Percentiles rank a stretch among this genome's conserved stretches.
phyloP scores from a whole-genome alignment of 2,797 vertebrate genomes.

The Epinephelus malabaricus region DNA sequence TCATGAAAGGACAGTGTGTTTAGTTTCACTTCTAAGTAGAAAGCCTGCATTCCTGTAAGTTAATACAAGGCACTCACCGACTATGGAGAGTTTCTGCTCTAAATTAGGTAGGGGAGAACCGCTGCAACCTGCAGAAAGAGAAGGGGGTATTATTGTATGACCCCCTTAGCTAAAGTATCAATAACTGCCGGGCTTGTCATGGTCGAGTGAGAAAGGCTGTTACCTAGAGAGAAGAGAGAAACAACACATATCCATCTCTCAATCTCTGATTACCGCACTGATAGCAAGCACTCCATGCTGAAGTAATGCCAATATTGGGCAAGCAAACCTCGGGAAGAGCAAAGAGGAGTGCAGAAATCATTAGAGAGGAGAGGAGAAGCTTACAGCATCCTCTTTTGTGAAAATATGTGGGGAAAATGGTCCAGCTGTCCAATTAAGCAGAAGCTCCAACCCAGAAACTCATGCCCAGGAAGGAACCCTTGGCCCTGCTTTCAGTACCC shows the following conservation, averaged over 20 bases:
- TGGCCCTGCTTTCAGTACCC: slow-evolving; percentile 75
- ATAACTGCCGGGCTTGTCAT: slow-evolving; percentile 70
- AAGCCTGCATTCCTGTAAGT: slow-evolving; percentile 73
- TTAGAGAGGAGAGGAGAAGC: slow-evolving; percentile 36
- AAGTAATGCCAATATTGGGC: slow-evolving; percentile 60
- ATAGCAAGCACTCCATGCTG: slow-evolving; percentile 53
- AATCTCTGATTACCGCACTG: slow-evolving; percentile 71
- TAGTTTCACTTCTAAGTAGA: slow-evolving; percentile 63
- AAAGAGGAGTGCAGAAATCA: slow-evolving; percentile 32
- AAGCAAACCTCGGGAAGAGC: slow-evolving; percentile 17
- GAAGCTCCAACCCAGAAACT: slow-evolving; percentile 68
- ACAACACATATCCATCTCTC: slow-evolving; percentile 62
- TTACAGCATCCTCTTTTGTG: slow-evolving; percentile 71
- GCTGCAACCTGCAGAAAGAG: slow-evolving; percentile 55
- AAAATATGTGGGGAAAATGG: slow-evolving; percentile 64
- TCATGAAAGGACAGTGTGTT: slow-evolving; percentile 65
- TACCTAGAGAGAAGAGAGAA: slow-evolving; percentile 56
- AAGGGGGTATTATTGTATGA: slow-evolving; percentile 73
- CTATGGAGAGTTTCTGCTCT: slow-evolving; percentile 53
- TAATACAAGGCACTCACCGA: slow-evolving; percentile 66
- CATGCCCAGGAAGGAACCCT: slow-evolving; percentile 73
- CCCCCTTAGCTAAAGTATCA: slow-evolving; percentile 71
- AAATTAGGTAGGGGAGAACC: slow-evolving; percentile 52
- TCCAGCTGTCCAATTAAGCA: slow-evolving; percentile 77
- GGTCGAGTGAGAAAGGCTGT: slow-evolving; percentile 60